Base-by-base conservation (phyloP, 2,113 vertebrate genomes). In the Melanotaenia duboulayi region DNA sequence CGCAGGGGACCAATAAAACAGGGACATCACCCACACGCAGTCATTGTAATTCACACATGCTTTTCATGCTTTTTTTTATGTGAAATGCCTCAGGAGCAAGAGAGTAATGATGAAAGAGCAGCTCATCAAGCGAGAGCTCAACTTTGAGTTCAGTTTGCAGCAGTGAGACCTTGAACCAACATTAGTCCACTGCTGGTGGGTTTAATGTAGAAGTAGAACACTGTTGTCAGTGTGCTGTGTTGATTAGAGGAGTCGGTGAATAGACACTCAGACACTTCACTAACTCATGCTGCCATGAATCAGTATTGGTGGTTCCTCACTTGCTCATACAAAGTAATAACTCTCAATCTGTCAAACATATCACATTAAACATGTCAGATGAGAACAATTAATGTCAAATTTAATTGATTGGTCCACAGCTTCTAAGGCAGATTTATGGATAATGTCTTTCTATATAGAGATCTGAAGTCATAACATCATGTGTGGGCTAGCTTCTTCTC, bases 101-200 rank as follows among this genome's bases (percentile, higher is more conserved):
- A n/a, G 35, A n/a, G 46, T 64, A 46, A 69, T 64, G 66, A 84
- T 59, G 72, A 78, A 51, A 60, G 74, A 79, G 76, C 28, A 40
- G 59, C 66, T 87, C 74, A 78, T 81, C 60, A 74, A 58, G 65
- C 69, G 55, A 66, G 61, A 23, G 67, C 12, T 35, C 16, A 19
- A 1, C 24, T 7, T 4, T 11, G 19, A 46, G 56, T 4, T 25
- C 25, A 8, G 9, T 67, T 35, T 67, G 25, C 19, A 24, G 19
- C 16, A 37, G 25, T 7, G 61, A 2, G 71, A 23, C 52, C 56
- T 20, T 46, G 6, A 54, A 3, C 11, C 28, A 7, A n/a, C 54
- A 17, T 37, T 61, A 20, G 39, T 14, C 40, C n/a, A 22, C 51
- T 20, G n/a, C 37, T 44, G 62, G 25, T 23, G 51, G 51, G 42